phyloP scores from a whole-genome alignment of 2,888 invertebrate genomes.

The Girardia tigrina region DNA sequence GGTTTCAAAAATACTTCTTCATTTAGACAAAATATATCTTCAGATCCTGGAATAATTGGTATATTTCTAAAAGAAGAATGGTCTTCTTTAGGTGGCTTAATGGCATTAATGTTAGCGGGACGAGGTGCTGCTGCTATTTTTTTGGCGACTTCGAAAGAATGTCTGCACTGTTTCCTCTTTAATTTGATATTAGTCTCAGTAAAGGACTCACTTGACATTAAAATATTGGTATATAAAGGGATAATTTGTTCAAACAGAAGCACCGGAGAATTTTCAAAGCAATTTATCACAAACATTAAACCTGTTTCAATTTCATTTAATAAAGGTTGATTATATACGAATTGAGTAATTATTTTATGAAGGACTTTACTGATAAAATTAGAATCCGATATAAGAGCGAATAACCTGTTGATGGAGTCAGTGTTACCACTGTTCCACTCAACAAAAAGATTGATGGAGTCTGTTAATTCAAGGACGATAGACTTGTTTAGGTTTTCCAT shows the following conservation, averaged over 20 bases:
- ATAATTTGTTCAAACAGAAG: neutral
- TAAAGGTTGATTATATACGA: neutral
- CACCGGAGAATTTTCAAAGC: neutral
- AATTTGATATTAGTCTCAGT: neutral
- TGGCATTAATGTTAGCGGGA: neutral
- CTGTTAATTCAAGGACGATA: neutral
- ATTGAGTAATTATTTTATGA: neutral
- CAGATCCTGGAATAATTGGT: conserved; percentile 40
- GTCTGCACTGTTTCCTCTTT: neutral
- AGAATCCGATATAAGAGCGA: neutral
- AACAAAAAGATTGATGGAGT: neutral
- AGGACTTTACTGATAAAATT: neutral
- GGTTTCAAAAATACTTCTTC: conserved; percentile 52
- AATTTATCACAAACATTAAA: neutral
- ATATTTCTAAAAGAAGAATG: conserved; percentile 42
- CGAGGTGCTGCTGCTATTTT: neutral
- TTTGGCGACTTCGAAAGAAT: neutral
- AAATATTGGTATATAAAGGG: neutral
- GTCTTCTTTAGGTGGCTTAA: conserved; percentile 42
- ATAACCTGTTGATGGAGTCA: neutral
- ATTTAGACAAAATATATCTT: conserved; percentile 42
- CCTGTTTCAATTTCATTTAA: neutral
- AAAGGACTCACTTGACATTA: neutral
- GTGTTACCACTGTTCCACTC: neutral
- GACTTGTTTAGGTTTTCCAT: neutral